Percentiles rank a stretch among this genome's conserved stretches.
These are phyloP conservation scores for Poeciliopsis infans DNA, from an alignment of 2,797 vertebrate genomes.

Conservation along the genomic window DNA sequence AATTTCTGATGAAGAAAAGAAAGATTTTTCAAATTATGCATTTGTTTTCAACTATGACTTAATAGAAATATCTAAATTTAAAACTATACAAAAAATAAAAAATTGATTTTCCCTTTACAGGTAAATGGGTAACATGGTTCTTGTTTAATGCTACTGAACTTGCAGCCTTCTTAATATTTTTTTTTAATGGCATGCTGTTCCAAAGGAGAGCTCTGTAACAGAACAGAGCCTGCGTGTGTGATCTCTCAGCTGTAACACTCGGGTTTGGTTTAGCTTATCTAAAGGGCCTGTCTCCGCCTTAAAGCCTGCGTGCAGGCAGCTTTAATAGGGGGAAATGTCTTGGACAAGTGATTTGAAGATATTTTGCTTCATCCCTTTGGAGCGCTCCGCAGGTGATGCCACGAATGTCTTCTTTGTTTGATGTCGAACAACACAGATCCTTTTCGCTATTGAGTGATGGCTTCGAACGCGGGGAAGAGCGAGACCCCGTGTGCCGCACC, in stretches of 20 bases:
- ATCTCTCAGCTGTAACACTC: constrained; percentile 84
- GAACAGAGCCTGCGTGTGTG: constrained; percentile 79
- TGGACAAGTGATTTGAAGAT: constrained; percentile 99
- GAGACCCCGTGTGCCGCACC: constrained; percentile 88
- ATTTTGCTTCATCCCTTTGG: constrained; percentile 95
- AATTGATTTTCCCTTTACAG: constrained; percentile 14
- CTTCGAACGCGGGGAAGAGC: constrained; percentile 93
- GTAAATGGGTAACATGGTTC: constrained; percentile 19
- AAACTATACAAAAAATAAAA: background rate
- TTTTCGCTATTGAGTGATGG: constrained; percentile 87
- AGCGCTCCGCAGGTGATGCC: constrained; percentile 95
- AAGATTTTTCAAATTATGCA: background rate
- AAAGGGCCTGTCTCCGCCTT: constrained; percentile 88
- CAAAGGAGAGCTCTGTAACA: constrained; percentile 60
- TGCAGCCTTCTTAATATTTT: constrained; percentile 17
- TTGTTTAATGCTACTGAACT: constrained; percentile 33
- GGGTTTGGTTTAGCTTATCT: constrained; percentile 78
- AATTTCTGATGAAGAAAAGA: background rate
- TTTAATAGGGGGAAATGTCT: constrained; percentile 98
- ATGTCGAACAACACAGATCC: constrained; percentile 97
- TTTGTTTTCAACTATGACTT: background rate
- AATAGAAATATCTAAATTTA: background rate
- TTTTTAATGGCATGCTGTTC: constrained; percentile 70
- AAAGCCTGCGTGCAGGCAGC: constrained; percentile 87
- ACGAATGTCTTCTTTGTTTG: constrained; percentile 87